These are phyloP conservation scores for Phataginus tetradactyla DNA, from an alignment of 2,797 vertebrate genomes.

Conservation along the genomic window DNA sequence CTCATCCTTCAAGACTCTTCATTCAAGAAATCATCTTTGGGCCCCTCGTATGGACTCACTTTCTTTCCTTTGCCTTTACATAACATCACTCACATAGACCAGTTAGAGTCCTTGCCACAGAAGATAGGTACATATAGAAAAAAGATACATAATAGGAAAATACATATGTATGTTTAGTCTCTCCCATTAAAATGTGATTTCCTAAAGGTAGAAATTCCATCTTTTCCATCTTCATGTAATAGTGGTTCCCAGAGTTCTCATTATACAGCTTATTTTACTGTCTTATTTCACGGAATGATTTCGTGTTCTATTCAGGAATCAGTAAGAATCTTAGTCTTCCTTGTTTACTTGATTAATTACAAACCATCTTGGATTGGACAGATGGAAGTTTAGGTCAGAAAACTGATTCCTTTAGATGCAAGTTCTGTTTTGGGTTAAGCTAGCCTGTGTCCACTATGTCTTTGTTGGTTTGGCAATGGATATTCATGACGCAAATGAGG, in stretches of 20 bases:
- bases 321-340: conserved; percentile 30
- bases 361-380: not conserved
- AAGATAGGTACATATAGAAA: no score
- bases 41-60: not conserved
- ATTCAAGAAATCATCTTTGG: not conserved
- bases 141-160: no score
- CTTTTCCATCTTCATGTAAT: not conserved
- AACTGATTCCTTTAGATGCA: not conserved
- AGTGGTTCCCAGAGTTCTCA: not conserved
- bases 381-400: conserved; percentile 8
- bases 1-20: not conserved
- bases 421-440: not conserved
- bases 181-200: not conserved
- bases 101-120: not conserved
- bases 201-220: not conserved
- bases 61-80: not conserved
- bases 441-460: not conserved
- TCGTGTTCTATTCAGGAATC: conserved; percentile 16
- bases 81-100: not conserved
- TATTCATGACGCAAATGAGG: not conserved
- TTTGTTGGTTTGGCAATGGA: not conserved
- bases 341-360: conserved; percentile 44
- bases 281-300: not conserved
- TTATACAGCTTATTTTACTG: not conserved
- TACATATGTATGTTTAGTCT: not conserved